Conservation (phyloP, 2,113 vertebrate genomes). For the Upupa epops region DNA sequence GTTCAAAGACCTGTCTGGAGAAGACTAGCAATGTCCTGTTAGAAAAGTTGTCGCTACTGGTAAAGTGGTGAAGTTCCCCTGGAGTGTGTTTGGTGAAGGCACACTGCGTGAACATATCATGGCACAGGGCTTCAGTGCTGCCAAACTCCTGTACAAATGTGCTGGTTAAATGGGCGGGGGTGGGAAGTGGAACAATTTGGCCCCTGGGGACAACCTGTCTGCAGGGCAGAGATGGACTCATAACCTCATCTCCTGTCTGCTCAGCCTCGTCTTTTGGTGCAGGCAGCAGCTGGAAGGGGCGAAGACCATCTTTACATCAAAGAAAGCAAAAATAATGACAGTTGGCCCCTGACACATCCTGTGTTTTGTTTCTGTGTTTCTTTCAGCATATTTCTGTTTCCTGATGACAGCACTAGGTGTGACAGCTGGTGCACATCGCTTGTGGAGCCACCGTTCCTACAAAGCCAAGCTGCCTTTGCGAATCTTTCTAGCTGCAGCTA, state of each 20-base stretch:
- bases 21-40: background rate
- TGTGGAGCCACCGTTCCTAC: conserved; percentile 85
- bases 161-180: background rate
- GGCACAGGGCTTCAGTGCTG: background rate
- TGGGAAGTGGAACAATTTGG: rapidly evolving
- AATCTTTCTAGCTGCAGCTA: conserved; percentile 81
- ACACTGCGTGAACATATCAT: rapidly evolving
- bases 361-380: conserved; percentile 43
- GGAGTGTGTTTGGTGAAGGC: background rate
- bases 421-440: conserved; percentile 78
- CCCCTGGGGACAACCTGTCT: background rate
- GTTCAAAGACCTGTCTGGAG: background rate
- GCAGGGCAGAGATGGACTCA: background rate
- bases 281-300: rapidly evolving
- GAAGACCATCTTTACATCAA: background rate
- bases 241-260: background rate
- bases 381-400: conserved; percentile 81
- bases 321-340: background rate
- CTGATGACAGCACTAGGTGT: conserved; percentile 77
- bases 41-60: background rate
- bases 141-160: background rate
- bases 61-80: background rate
- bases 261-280: background rate
- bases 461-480: conserved; percentile 83
- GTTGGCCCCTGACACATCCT: background rate